A percentile compares a stretch with the other conserved stretches of the same genome.
phyloP scores from a whole-genome alignment of 2,797 vertebrate species.

The Urophycis tenuis region DNA sequence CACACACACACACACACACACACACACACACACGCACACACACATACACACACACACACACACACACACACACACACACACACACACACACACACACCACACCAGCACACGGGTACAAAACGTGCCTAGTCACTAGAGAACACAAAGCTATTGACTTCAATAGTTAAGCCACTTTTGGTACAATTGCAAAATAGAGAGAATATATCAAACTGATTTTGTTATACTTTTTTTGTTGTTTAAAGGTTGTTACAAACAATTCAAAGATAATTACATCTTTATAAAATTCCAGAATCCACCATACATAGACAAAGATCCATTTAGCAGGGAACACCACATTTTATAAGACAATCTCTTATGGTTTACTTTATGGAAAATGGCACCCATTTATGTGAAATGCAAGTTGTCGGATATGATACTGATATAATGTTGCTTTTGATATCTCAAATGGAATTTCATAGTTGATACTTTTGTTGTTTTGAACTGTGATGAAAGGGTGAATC shows the following conservation, averaged over 20 bases:
- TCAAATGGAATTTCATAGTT: background rate
- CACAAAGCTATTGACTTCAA: conserved; percentile 79
- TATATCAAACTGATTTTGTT: conserved; percentile 86
- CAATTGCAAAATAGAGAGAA: conserved; percentile 90
- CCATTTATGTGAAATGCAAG: conserved; percentile 67
- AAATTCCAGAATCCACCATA: conserved; percentile 87
- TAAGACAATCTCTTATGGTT: conserved; percentile 71
- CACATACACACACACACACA: conserved; percentile 38
- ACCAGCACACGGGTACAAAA: conserved; percentile 73
- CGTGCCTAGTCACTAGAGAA: conserved; percentile 78
- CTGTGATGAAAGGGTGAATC: background rate
- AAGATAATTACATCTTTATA: conserved; percentile 87
- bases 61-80: conserved; percentile 67
- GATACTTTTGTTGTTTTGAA: background rate
- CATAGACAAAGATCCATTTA: conserved; percentile 81
- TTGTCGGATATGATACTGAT: conserved; percentile 42
- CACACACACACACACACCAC: conserved; percentile 59
- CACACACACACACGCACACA: conserved; percentile 41
- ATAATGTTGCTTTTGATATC: conserved; percentile 1
- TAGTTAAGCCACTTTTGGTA: conserved; percentile 99
- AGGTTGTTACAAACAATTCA: conserved; percentile 90
- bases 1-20: conserved; percentile 70
- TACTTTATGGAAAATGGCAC: conserved; percentile 67
- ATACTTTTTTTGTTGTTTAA: conserved; percentile 64
- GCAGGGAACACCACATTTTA: conserved; percentile 71